These are phyloP conservation scores for Babylonia areolata DNA, from an alignment of 1,140 invertebrate genomes.

Conservation along the genomic window DNA sequence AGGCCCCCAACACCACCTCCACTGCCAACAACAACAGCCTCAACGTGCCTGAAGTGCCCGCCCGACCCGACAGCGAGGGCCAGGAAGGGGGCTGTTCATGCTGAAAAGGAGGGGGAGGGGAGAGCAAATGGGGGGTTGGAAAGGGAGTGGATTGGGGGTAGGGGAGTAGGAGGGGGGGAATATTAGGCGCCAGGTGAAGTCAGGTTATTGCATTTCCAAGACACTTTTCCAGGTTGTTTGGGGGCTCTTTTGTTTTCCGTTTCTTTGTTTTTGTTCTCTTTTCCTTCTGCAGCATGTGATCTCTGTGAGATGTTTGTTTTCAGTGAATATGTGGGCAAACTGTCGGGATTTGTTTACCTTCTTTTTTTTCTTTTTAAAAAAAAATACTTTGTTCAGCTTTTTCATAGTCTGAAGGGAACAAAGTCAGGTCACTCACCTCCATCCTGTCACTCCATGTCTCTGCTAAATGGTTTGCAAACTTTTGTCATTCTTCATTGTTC, in stretches of 20 bases:
- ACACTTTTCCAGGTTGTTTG: neutral
- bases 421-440: no score
- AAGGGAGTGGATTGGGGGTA: neutral
- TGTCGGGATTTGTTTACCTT: no score
- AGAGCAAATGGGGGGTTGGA: neutral
- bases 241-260: no score
- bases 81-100: conserved; percentile 1
- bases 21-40: neutral
- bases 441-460: no score
- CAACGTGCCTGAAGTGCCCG: conserved; percentile 22
- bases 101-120: neutral
- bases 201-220: neutral
- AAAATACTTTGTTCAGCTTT: no score
- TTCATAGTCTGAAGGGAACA: no score
- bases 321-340: no score
- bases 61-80: neutral
- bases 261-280: no score
- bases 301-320: neutral
- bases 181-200: neutral
- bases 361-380: no score
- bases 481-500: no score
- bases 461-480: no score
- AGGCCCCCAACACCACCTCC: neutral
- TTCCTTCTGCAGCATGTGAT: neutral
- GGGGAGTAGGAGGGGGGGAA: neutral